A percentile compares a stretch with the other conserved stretches of the same genome.
phyloP scores from a whole-genome alignment of 2,888 invertebrate genomes.

The Dryococelus australis region DNA sequence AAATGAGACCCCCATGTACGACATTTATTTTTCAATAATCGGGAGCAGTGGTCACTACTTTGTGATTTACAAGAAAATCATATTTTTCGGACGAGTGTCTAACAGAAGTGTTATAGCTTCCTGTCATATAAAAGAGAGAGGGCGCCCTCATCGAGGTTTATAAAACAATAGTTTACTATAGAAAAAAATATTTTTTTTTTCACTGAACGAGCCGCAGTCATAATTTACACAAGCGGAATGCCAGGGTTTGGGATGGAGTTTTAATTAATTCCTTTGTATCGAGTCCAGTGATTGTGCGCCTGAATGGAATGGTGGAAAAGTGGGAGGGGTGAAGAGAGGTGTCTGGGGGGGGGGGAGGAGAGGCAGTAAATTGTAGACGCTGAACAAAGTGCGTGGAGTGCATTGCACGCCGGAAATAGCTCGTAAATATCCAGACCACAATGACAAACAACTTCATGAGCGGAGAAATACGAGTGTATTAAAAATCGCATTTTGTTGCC shows the following conservation, averaged over 20 bases:
- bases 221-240: neutral
- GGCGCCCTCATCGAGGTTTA: neutral
- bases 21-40: no score
- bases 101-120: neutral
- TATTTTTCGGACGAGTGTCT: neutral
- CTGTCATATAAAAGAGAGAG: neutral
- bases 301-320: neutral
- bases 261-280: conserved; percentile 16
- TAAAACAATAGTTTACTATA: neutral
- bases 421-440: neutral
- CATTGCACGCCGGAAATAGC: neutral
- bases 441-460: conserved; percentile 3
- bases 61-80: no score
- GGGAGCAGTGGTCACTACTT: no score
- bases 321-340: neutral
- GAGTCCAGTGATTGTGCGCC: neutral
- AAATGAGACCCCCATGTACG: no score
- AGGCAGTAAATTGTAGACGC: neutral
- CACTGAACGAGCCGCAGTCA: neutral
- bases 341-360: neutral
- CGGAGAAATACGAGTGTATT: neutral
- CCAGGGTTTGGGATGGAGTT: neutral
- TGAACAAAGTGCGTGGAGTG: conserved; percentile 8
- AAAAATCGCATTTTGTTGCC: neutral
- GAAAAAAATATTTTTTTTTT: neutral